Evolutionary conservation across 2,113 vertebrate genomes (phyloP).

Genomic region (Octodon degus): DNA sequence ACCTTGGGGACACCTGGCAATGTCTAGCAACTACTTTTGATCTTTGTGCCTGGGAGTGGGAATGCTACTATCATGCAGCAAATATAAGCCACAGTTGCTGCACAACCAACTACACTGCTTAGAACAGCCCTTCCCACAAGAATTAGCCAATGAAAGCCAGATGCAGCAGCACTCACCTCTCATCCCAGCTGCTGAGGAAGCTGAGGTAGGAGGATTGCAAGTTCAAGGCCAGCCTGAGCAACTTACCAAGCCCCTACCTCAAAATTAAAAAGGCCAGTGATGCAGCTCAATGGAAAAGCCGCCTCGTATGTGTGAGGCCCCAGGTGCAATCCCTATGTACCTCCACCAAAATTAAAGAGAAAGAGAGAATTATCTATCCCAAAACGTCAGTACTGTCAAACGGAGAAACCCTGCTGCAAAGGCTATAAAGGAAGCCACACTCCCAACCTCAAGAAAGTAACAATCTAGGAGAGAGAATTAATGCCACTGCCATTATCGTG

Average conservation of each 20-base stretch:
- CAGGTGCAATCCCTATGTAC: not conserved
- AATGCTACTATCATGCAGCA: not conserved
- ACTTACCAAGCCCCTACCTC: not conserved
- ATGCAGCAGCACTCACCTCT: not conserved
- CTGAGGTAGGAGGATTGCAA: not conserved
- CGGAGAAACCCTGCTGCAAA: not conserved
- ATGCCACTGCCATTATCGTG: not conserved
- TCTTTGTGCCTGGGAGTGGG: not conserved
- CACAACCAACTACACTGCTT: not conserved
- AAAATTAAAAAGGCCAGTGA: not conserved
- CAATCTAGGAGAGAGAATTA: not conserved
- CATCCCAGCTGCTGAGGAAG: not conserved
- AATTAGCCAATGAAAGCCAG: not conserved
- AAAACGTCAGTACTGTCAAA: not conserved
- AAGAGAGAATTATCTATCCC: not conserved
- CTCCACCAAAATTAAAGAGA: not conserved
- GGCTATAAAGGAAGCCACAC: not conserved
- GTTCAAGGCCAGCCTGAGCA: not conserved
- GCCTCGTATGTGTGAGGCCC: not conserved
- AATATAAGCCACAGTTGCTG: not conserved
- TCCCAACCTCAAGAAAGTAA: not conserved
- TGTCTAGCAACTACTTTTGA: not conserved
- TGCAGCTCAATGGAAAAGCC: not conserved
- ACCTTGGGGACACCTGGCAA: not conserved
- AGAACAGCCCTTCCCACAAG: not conserved